Evolutionary conservation across 2,797 vertebrate species (phyloP).

Genomic region (Botia kubotai): DNA sequence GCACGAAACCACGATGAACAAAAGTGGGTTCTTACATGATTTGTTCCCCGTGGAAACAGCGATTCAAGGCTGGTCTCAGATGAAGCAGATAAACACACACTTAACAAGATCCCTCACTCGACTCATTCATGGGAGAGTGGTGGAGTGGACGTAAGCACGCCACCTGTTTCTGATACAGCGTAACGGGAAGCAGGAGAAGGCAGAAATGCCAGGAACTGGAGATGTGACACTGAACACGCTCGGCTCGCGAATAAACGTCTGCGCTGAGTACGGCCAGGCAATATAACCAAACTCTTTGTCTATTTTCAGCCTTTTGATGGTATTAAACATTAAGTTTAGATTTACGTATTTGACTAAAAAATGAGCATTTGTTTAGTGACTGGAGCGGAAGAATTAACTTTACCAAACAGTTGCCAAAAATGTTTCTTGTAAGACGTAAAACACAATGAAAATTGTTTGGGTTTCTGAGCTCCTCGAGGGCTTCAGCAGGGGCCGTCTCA

Average conservation of each 20-base stretch:
- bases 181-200: slow-evolving; percentile 15
- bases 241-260: background rate
- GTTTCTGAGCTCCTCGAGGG: background rate
- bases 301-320: too few relatives aligned
- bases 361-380: background rate
- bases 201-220: slow-evolving; percentile 18
- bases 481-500: slow-evolving; percentile 7
- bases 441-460: slow-evolving; percentile 1
- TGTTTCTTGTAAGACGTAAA: background rate
- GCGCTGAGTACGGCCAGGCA: background rate
- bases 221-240: slow-evolving; percentile 20
- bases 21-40: slow-evolving; percentile 55
- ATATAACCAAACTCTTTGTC: too few relatives aligned
- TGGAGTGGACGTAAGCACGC: slow-evolving; percentile 16
- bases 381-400: background rate
- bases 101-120: slow-evolving; percentile 47
- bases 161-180: slow-evolving; percentile 57
- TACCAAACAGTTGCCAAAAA: background rate
- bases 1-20: slow-evolving; percentile 47
- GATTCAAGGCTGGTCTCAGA: slow-evolving; percentile 46
- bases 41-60: slow-evolving; percentile 42
- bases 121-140: slow-evolving; percentile 42
- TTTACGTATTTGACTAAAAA: background rate
- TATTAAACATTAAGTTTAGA: too few relatives aligned
- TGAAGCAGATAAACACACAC: slow-evolving; percentile 52